Percentiles rank a stretch among this genome's conserved stretches.
Conservation (phyloP, 1,140 invertebrate species). For the Ips typographus region DNA sequence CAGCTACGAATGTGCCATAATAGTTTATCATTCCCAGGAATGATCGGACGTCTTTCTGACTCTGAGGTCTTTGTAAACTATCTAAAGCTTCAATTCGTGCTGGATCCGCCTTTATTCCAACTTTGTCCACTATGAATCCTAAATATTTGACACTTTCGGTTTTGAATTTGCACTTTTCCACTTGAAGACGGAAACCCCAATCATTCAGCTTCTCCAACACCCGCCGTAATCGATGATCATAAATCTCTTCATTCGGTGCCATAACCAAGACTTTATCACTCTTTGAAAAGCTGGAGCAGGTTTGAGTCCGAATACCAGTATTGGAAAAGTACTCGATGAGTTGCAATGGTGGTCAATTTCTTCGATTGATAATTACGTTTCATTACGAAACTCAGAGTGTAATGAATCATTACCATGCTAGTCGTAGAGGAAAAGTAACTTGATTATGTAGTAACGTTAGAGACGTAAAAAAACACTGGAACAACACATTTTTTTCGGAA, state of each 20-base stretch:
- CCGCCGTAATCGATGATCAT: background rate
- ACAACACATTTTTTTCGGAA: too few species aligned
- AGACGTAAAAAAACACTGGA: too few species aligned
- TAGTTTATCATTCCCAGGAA: background rate
- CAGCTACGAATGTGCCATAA: background rate
- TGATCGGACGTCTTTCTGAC: background rate
- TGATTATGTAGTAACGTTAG: too few species aligned
- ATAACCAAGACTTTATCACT: conserved; percentile 45
- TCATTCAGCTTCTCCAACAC: background rate
- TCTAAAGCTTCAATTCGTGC: background rate
- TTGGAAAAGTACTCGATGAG: conserved; percentile 42
- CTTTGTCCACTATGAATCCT: background rate
- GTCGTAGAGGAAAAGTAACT: too few species aligned
- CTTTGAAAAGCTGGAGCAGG: conserved; percentile 47
- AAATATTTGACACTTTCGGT: background rate
- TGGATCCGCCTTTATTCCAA: background rate
- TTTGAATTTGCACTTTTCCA: too few species aligned
- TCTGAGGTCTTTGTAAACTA: background rate
- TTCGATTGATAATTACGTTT: too few species aligned
- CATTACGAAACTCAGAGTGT: too few species aligned
- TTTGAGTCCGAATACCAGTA: conserved; percentile 50
- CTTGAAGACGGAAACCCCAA: too few species aligned
- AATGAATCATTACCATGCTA: too few species aligned
- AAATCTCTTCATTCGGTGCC: conserved; percentile 28
- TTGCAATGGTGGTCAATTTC: too few species aligned